Base-by-base conservation (phyloP, 2,888 invertebrate species). In the Auanema freiburgensis region DNA sequence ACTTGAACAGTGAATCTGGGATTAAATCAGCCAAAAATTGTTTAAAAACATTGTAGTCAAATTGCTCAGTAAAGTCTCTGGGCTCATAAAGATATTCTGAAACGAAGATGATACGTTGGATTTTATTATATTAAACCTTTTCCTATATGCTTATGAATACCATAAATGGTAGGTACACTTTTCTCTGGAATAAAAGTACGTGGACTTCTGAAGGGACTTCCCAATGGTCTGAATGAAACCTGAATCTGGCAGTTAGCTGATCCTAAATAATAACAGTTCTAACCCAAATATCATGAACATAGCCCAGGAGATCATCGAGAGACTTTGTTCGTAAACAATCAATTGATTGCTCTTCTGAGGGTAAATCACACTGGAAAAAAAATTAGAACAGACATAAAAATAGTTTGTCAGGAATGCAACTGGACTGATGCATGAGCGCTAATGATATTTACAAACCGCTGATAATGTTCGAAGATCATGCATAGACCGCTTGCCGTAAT, bases 21-120 rank as follows among this genome's bases (percentile, higher is more conserved):
- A 69, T 42, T 14, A 66, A 43, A 3, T 33, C 43, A n/a, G 69
- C 59, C 18, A 69, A 41, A 41, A 69, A 69, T n/a, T 52, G 51
- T 23, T 69, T 66, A 50, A 69, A 69, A 11, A 57, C 44, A 10
- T 53, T 24, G 40, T 63, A 56, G 16, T 44, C 44, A 44, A 54
- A 69, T 11, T 55, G 46, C 12, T 8, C 52, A 16, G 50, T 33
- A 53, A 63, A 69, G 21, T 66, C 55, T 16, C 33, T 33, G 8
- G 55, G 21, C 23, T 56, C 18, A 6, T 49, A 33, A 8, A 55
- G 55, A 43, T 66, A 66, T n/a, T 64, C 59, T 57, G 12, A 42
- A 64, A 23, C 6, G 12, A 8, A 11, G 6, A 6, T 4, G 18
- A 23, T 52, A 4, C 3, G 21, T 21, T 46, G 3, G 21, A 46